These are phyloP conservation scores for Rana temporaria DNA, from an alignment of 2,113 vertebrate genomes.

Conservation along the genomic window DNA sequence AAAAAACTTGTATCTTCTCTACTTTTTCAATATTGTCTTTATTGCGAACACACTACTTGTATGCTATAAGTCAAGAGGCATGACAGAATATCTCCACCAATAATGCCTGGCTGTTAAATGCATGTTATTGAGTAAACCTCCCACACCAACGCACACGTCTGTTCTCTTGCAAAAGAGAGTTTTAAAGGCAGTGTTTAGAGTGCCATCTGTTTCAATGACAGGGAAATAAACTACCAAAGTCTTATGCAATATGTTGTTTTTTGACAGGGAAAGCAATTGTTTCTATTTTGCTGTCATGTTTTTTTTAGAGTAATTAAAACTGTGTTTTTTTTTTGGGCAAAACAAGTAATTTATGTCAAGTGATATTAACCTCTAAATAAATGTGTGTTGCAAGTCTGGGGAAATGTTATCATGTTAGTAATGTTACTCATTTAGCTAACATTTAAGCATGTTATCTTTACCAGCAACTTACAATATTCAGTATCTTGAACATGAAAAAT, in stretches of 20 bases:
- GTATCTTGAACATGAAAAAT: too few relatives aligned
- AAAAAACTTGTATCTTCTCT: neutral
- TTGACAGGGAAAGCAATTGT: constrained; percentile 57
- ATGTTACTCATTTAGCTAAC: too few relatives aligned
- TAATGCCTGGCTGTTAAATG: constrained; percentile 56
- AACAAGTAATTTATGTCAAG: constrained; percentile 41
- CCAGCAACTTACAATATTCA: too few relatives aligned
- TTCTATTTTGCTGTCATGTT: constrained; percentile 57
- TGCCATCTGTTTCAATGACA: constrained; percentile 57
- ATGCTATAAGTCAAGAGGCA: constrained; percentile 31
- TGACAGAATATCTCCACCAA: constrained; percentile 46
- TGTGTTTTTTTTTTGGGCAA: constrained; percentile 41
- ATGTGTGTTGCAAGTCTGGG: constrained; percentile 20
- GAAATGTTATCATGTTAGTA: neutral
- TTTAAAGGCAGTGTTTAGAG: constrained; percentile 54
- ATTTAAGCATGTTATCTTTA: too few relatives aligned
- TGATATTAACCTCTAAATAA: constrained; percentile 21
- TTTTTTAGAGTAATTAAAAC: constrained; percentile 57
- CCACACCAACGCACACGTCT: constrained; percentile 55
- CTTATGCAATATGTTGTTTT: constrained; percentile 59
- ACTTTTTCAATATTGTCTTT: neutral
- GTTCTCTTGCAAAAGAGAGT: constrained; percentile 53
- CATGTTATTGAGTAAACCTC: constrained; percentile 57
- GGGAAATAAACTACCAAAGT: constrained; percentile 53
- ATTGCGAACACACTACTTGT: neutral